A percentile compares a stretch with the other conserved stretches of the same genome.
phyloP scores from a whole-genome alignment of 1,140 invertebrate species.

The Ruditapes philippinarum region DNA sequence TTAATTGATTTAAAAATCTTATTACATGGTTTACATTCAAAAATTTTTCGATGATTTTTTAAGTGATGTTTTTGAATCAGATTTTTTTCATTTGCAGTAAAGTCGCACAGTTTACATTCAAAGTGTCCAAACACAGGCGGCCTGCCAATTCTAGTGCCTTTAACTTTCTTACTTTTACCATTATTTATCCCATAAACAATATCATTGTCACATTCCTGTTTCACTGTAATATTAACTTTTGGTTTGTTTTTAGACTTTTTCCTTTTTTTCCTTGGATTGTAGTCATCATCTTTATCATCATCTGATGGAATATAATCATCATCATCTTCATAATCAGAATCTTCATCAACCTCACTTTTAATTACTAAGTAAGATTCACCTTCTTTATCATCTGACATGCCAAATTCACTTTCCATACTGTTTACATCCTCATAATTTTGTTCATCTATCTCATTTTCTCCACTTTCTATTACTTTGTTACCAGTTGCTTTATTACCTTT shows the following conservation, averaged over 20 bases:
- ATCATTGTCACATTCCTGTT: neutral
- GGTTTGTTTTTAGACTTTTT: neutral
- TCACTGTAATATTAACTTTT: neutral
- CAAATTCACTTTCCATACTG: neutral
- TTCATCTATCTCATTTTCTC: neutral
- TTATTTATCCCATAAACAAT: neutral
- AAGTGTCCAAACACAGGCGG: constrained; percentile 48
- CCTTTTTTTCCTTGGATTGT: neutral
- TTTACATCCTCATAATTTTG: neutral
- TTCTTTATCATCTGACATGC: neutral
- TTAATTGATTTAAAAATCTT: constrained; percentile 49
- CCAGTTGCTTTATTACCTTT: too few species aligned
- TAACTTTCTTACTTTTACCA: neutral
- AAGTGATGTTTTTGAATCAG: constrained; percentile 23
- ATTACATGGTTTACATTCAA: constrained; percentile 64
- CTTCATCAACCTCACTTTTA: neutral
- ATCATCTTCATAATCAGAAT: neutral
- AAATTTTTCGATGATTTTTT: neutral
- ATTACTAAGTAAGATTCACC: neutral
- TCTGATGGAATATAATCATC: constrained; percentile 9
- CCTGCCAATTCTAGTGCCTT: constrained; percentile 34
- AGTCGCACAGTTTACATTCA: constrained; percentile 68
- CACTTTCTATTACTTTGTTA: too few species aligned
- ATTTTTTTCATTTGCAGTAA: constrained; percentile 50
- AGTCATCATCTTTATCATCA: constrained; percentile 33